Percentiles rank a stretch among this genome's conserved stretches.
Evolutionary conservation across 2,888 invertebrate species (phyloP).

Genomic region (Nebria brevicollis): DNA sequence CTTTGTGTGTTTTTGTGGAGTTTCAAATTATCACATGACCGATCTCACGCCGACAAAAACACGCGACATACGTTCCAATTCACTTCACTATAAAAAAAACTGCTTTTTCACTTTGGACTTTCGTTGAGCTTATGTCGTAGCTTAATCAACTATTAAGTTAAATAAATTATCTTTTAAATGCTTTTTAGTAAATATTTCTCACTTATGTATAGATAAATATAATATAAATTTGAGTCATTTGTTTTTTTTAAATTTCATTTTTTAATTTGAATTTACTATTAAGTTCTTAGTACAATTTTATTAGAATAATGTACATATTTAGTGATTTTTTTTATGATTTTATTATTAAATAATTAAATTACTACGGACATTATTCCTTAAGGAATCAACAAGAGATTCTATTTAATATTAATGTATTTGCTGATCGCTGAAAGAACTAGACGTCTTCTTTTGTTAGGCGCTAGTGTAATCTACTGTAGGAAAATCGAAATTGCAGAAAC

Average conservation of each 20-base stretch:
- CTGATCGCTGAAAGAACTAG: not conserved
- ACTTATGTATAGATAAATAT: too few relatives aligned
- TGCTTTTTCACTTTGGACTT: not conserved
- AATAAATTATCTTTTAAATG: not conserved
- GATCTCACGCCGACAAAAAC: conserved; percentile 28
- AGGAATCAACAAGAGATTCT: not conserved
- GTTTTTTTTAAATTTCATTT: too few relatives aligned
- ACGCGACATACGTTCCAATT: conserved; percentile 25
- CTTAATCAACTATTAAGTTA: not conserved
- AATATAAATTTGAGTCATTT: too few relatives aligned
- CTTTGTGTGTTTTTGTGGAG: not conserved
- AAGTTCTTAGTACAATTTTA: too few relatives aligned
- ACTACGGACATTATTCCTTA: not conserved
- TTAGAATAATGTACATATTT: too few relatives aligned
- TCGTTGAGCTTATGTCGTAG: not conserved
- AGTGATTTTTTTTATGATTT: too few relatives aligned
- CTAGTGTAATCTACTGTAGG: not conserved
- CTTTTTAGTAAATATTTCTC: too few relatives aligned
- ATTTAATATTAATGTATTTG: not conserved
- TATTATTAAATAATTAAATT: too few relatives aligned
- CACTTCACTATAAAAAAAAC: not conserved
- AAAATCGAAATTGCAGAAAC: not conserved
- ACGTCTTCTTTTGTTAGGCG: not conserved
- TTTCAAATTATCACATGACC: conserved; percentile 4
- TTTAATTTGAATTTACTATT: too few relatives aligned